These are phyloP conservation scores for Spatula versicolor DNA, from an alignment of 2,797 vertebrate genomes.

Conservation along the genomic window DNA sequence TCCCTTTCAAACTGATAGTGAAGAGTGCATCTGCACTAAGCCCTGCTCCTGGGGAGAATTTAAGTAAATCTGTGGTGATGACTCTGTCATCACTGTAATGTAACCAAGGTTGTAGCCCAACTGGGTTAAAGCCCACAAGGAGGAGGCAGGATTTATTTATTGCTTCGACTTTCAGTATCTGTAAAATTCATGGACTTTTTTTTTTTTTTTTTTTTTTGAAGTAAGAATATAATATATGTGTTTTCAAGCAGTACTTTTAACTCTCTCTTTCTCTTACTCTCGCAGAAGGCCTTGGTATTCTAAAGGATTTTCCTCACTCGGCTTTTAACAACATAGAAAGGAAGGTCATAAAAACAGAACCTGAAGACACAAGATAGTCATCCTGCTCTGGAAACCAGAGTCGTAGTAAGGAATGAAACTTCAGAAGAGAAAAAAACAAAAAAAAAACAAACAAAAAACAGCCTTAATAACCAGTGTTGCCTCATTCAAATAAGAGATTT, in stretches of 20 bases:
- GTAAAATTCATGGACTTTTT: not conserved
- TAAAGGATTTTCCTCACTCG: slow-evolving; percentile 88
- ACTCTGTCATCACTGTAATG: not conserved
- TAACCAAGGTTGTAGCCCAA: not conserved
- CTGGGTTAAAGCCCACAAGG: not conserved
- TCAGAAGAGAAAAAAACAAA: slow-evolving; percentile 83
- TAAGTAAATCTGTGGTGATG: not conserved
- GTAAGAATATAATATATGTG: not conserved
- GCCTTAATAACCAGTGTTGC: slow-evolving; percentile 99
- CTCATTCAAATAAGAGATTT: slow-evolving; percentile 88
- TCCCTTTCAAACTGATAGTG: not conserved
- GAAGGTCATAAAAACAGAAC: slow-evolving; percentile 97
- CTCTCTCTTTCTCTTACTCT: not conserved
- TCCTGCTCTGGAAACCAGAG: slow-evolving; percentile 60
- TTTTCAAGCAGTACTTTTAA: slow-evolving; percentile 12
- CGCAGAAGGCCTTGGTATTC: slow-evolving; percentile 89
- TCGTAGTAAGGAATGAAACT: slow-evolving; percentile 72
- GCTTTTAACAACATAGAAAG: slow-evolving; percentile 88
- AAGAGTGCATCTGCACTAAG: not conserved
- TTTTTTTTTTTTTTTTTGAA: not conserved
- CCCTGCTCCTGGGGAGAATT: not conserved
- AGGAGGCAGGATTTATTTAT: not conserved
- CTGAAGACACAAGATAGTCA: slow-evolving; percentile 96
- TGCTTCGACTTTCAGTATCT: not conserved
- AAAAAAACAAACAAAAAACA: slow-evolving; percentile 80